Percentiles rank a stretch among this genome's conserved stretches.
These are phyloP conservation scores for Pandion haliaetus DNA, from an alignment of 2,113 vertebrate species.

Conservation along the genomic window DNA sequence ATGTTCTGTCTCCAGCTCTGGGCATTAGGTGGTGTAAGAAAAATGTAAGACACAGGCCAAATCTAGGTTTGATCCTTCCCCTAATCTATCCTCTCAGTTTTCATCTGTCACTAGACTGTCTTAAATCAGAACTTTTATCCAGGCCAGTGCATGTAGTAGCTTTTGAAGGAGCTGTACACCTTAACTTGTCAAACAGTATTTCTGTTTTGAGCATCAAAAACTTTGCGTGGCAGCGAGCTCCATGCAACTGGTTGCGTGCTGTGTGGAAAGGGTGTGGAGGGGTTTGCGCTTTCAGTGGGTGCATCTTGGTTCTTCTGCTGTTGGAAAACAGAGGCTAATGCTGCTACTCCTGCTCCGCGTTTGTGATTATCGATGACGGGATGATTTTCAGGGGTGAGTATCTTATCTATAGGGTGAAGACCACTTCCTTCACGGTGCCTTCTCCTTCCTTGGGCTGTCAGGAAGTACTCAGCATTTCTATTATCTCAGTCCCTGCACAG, in stretches of 20 bases:
- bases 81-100: background rate
- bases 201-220: background rate
- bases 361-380: background rate
- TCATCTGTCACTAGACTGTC: background rate
- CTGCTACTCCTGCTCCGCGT: background rate
- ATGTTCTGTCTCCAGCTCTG: background rate
- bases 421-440: background rate
- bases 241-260: fast-evolving
- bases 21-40: background rate
- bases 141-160: background rate
- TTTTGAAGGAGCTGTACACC: background rate
- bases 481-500: background rate
- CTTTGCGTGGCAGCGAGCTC: fast-evolving
- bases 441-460: background rate
- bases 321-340: background rate
- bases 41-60: background rate
- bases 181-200: background rate
- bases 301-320: background rate
- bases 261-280: background rate
- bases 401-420: background rate
- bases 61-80: background rate
- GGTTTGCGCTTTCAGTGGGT: background rate
- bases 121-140: background rate
- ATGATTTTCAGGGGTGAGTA: background rate
- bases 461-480: background rate